These are phyloP conservation scores for Phaenicophaeus curvirostris DNA, from an alignment of 2,797 vertebrate genomes.

Conservation along the genomic window DNA sequence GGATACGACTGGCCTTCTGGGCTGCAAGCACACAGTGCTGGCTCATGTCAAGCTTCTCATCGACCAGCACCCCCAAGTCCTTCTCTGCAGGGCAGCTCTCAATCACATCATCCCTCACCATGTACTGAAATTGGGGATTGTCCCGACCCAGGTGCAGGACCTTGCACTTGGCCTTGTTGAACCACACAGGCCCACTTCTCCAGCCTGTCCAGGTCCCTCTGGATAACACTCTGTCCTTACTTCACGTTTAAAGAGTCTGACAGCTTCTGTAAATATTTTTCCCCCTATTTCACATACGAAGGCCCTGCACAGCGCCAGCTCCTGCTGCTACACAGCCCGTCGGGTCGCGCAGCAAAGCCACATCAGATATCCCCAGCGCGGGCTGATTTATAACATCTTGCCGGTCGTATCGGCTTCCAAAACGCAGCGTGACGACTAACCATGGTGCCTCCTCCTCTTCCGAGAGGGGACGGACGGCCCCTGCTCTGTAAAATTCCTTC, in stretches of 20 bases:
- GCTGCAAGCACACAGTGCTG: too few species aligned
- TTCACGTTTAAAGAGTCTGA: not conserved
- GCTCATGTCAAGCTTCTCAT: too few species aligned
- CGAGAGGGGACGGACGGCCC: too few species aligned
- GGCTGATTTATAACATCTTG: not conserved
- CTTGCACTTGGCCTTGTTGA: too few species aligned
- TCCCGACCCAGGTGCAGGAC: too few species aligned
- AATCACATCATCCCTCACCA: too few species aligned
- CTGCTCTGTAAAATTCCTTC: not conserved
- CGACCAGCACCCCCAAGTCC: too few species aligned
- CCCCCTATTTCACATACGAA: not conserved
- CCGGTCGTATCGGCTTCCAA: not conserved
- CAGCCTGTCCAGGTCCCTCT: too few species aligned
- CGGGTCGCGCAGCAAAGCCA: not conserved
- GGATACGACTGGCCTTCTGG: too few species aligned
- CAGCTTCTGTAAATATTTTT: not conserved
- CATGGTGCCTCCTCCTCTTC: not conserved
- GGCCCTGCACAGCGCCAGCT: not conserved
- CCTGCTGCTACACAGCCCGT: not conserved
- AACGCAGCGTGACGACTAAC: accelerated
- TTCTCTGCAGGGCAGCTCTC: too few species aligned
- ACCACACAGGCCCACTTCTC: too few species aligned
- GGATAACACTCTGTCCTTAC: not conserved
- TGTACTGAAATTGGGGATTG: too few species aligned
- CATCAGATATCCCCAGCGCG: not conserved